Conservation (phyloP, 2,797 vertebrate species). For the Paramormyrops hopkinsi region DNA sequence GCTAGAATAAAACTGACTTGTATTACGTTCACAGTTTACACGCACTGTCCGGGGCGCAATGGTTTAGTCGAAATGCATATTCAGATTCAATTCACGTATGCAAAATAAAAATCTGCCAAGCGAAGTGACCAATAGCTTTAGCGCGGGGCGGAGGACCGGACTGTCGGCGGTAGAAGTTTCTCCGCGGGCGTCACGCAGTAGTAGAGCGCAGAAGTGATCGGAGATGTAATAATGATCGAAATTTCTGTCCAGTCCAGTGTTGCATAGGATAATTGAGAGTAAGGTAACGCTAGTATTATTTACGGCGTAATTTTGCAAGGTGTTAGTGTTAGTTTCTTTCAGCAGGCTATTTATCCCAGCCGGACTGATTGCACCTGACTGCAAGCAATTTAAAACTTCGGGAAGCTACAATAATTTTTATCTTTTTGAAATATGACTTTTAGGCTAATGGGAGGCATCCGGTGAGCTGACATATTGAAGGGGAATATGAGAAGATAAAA, state of each 20-base stretch:
- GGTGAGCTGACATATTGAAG: background rate
- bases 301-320: background rate
- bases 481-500: background rate
- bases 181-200: background rate
- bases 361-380: background rate
- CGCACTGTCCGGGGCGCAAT: background rate
- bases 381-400: background rate
- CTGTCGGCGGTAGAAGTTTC: constrained; percentile 32
- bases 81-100: background rate
- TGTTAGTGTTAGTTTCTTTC: background rate
- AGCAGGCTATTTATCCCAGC: background rate
- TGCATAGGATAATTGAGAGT: background rate
- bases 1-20: background rate
- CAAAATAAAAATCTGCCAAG: background rate
- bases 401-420: background rate
- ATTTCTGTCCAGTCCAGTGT: background rate
- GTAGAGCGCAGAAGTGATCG: background rate
- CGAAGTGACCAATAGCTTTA: constrained; percentile 27
- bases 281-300: background rate
- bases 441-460: background rate
- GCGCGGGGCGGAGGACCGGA: constrained; percentile 28
- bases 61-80: background rate
- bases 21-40: background rate
- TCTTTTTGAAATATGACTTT: background rate
- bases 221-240: background rate